Evolutionary conservation across 2,888 invertebrate species (phyloP), one percentile per base, ranked within the genome.

Genomic region (Acleris emargana): DNA sequence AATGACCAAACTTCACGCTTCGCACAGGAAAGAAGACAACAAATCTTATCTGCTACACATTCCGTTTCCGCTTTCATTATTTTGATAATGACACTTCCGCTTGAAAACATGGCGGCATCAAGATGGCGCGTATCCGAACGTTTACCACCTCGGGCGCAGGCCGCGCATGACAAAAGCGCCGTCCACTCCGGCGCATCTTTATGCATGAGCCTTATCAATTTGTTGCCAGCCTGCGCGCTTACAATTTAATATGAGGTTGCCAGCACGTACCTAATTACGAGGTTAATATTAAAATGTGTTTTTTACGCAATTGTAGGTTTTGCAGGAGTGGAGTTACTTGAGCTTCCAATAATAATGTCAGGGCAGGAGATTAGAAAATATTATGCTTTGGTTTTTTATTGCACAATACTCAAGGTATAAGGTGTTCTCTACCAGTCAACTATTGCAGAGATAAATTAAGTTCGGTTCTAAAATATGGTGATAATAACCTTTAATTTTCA

Each of bases 171-270:
- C 83, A 84, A 83, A 81, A 84, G 62, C 50, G 25, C 64, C 59
- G 43, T 58, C 58, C 32, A 58, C 58, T 45, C 50, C 42, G 49
- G 59, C 67, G 51, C 76, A 85, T 87, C 79, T 86, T 84, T 87
- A 88, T 87, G 84, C 83, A 87, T 88, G 82, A 86, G 76, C 55
- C 82, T 87, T 88, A 88, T 87, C 87, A 83, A 86, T 86, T 85
- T 81, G 84, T 83, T 82, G 77, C 78, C 76, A 73, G 71, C 68
- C 73, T 70, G 73, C 71, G 62, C 71, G 77, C 81, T 80, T 82
- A 82, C 83, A 81, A 77, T 83, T 79, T 85, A 84, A 87, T 86
- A 76, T 70, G 72, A 73, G 79, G 80, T 74, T 81, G 80, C 84
- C 78, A 80, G 78, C 72, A 77, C 62, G 60, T 64, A 60, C 77